These are phyloP conservation scores for Euclidia mi DNA, from an alignment of 2,888 invertebrate species.

Conservation along the genomic window DNA sequence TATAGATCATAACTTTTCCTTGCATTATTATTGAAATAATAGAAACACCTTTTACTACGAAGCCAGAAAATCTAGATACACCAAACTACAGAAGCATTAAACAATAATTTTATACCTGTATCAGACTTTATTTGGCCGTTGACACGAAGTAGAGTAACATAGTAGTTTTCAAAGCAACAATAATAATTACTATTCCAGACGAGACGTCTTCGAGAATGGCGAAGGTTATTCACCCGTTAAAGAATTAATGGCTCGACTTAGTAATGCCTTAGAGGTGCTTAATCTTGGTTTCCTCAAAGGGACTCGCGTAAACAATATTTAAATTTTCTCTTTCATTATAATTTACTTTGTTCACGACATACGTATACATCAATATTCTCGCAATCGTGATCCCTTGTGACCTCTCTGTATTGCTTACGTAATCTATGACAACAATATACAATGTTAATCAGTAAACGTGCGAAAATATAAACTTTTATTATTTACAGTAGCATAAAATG, in stretches of 20 bases:
- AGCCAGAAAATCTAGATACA: not conserved
- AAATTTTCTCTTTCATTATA: slow-evolving; percentile 52
- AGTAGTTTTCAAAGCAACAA: slow-evolving; percentile 69
- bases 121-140: slow-evolving; percentile 58
- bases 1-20: no score
- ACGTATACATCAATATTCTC: no score
- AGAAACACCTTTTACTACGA: no score
- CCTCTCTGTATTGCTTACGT: not conserved
- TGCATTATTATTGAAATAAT: no score
- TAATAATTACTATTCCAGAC: slow-evolving; percentile 86
- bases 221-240: slow-evolving; percentile 83
- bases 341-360: slow-evolving; percentile 27
- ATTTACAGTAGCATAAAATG: slow-evolving; percentile 4
- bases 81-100: not conserved
- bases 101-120: slow-evolving; percentile 32
- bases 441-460: slow-evolving; percentile 2
- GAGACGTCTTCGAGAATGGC: slow-evolving; percentile 70
- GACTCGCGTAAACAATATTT: slow-evolving; percentile 67
- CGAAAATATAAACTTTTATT: slow-evolving; percentile 6
- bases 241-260: slow-evolving; percentile 80
- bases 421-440: not conserved
- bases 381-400: not conserved
- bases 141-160: slow-evolving; percentile 64
- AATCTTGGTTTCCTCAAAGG: slow-evolving; percentile 71
- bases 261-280: slow-evolving; percentile 75